Conservation (phyloP, 2,113 vertebrate species). For the Pseudorectes ferrugineus region DNA sequence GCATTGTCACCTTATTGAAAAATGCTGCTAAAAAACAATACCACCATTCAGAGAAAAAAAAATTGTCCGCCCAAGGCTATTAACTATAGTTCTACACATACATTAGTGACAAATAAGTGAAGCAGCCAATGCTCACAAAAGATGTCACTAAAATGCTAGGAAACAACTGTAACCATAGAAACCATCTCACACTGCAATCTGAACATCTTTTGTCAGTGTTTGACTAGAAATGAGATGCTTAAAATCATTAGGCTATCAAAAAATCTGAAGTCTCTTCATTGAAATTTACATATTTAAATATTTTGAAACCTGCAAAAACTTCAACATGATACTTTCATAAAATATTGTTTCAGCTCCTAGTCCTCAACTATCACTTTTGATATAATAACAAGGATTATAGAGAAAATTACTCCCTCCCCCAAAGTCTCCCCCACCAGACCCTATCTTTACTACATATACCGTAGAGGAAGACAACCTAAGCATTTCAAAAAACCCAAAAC, state of each 20-base stretch:
- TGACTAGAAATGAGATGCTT: conserved; percentile 86
- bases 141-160: conserved; percentile 87
- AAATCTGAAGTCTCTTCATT: conserved; percentile 80
- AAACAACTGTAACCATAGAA: conserved; percentile 87
- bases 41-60: conserved; percentile 78
- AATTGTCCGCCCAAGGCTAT: conserved; percentile 83
- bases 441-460: conserved; percentile 40
- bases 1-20: conserved; percentile 84
- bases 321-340: conserved; percentile 84
- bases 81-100: conserved; percentile 86
- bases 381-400: conserved; percentile 78
- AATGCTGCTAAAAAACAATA: conserved; percentile 84
- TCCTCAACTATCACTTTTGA: conserved; percentile 80
- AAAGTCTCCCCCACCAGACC: conserved; percentile 50
- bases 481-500: conserved; percentile 34
- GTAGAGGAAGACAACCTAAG: conserved; percentile 29
- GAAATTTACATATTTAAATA: conserved; percentile 87
- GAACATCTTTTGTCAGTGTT: conserved; percentile 85
- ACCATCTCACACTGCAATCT: conserved; percentile 85
- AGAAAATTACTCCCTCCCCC: conserved; percentile 45
- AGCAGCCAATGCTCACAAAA: conserved; percentile 84
- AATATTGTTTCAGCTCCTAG: conserved; percentile 82
- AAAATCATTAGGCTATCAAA: conserved; percentile 86
- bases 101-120: conserved; percentile 87
- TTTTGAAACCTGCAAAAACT: conserved; percentile 86